Percentiles rank a stretch among this genome's conserved stretches.
Evolutionary conservation across 2,113 vertebrate species (phyloP).

Genomic region (Danionella cerebrum): DNA sequence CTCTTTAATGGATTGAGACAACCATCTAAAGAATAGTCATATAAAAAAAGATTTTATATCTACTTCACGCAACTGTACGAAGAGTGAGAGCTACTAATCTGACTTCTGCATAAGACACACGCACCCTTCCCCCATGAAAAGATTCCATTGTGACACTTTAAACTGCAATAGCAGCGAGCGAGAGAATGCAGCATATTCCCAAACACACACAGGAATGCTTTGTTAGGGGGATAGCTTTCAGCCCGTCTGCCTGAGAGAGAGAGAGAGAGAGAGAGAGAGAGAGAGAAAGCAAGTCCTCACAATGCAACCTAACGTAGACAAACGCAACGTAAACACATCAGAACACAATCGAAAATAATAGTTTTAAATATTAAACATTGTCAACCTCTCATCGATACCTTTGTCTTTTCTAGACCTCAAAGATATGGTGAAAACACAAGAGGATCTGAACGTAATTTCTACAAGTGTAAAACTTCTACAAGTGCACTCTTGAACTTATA

Average conservation of each 20-base stretch:
- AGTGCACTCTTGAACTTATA: too few relatives aligned
- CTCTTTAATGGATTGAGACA: too few relatives aligned
- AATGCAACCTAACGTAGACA: not conserved
- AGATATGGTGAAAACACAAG: too few relatives aligned
- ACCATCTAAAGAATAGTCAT: too few relatives aligned
- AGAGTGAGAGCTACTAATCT: slow-evolving; percentile 36
- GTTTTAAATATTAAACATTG: too few relatives aligned
- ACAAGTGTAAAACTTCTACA: too few relatives aligned
- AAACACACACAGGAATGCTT: slow-evolving; percentile 32
- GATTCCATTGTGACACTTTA: slow-evolving; percentile 39
- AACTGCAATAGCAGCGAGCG: not conserved
- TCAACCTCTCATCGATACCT: too few relatives aligned
- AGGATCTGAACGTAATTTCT: too few relatives aligned
- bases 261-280: not conserved
- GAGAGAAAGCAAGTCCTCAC: not conserved
- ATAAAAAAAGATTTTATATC: too few relatives aligned
- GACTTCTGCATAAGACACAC: slow-evolving; percentile 12
- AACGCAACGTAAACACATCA: slow-evolving; percentile 10
- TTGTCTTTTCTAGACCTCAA: too few relatives aligned
- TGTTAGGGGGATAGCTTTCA: slow-evolving; percentile 23
- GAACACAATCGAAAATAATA: too few relatives aligned
- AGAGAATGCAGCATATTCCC: slow-evolving; percentile 20
- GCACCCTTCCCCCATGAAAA: slow-evolving; percentile 22
- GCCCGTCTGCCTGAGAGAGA: not conserved
- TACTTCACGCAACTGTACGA: slow-evolving; percentile 18